Evolutionary conservation across 1,140 invertebrate species (phyloP).

Genomic region (Proales similis): DNA sequence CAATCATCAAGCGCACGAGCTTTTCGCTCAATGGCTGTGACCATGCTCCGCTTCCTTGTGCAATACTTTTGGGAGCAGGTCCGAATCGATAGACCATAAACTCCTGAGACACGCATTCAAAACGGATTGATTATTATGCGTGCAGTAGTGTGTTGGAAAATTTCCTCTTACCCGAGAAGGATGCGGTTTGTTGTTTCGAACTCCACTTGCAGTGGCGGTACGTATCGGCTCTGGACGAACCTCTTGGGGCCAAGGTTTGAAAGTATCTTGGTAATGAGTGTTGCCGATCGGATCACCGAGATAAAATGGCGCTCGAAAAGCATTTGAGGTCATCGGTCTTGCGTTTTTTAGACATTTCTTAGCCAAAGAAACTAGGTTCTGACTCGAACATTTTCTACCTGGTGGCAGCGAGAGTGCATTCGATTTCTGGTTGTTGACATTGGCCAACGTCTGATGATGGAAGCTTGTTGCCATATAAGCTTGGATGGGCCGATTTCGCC

Average conservation of each 20-base stretch:
- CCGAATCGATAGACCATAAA: constrained; percentile 35
- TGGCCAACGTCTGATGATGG: too few relatives aligned
- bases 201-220: constrained; percentile 44
- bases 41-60: constrained; percentile 3
- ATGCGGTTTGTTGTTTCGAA: constrained; percentile 46
- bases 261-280: constrained; percentile 43
- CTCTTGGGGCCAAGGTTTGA: constrained; percentile 39
- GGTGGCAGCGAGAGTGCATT: too few relatives aligned
- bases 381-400: too few relatives aligned
- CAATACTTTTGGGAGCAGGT: constrained; percentile 7
- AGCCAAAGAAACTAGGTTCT: too few relatives aligned
- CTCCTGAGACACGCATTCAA: background rate
- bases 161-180: constrained; percentile 43
- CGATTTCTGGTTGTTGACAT: too few relatives aligned
- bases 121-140: background rate
- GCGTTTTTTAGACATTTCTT: too few relatives aligned
- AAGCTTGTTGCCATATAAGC: too few relatives aligned
- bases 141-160: background rate
- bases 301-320: constrained; percentile 41
- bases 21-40: constrained; percentile 20
- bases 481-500: too few relatives aligned
- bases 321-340: constrained; percentile 48
- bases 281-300: constrained; percentile 40
- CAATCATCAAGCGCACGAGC: constrained; percentile 13
- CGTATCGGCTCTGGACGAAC: constrained; percentile 41